Evolutionary conservation across 2,888 invertebrate species (phyloP).

Genomic region (Drosophila basisetae): DNA sequence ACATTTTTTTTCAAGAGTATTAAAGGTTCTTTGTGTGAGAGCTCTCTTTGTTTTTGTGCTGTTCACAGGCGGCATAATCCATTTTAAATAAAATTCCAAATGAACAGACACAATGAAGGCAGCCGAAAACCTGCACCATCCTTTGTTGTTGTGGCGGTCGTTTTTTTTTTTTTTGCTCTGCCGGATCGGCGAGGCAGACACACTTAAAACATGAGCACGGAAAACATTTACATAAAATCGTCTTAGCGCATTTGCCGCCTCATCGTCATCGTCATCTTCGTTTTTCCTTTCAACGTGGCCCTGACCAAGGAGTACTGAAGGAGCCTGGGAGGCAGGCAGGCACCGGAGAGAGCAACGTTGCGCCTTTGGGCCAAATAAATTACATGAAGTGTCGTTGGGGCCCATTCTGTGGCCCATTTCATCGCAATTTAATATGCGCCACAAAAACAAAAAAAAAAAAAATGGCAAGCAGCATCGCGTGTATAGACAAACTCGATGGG

Average conservation of each 20-base stretch:
- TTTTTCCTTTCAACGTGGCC: conserved; percentile 34
- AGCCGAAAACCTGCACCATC: conserved; percentile 48
- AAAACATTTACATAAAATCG: conserved; percentile 82
- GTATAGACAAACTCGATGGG: conserved; percentile 37
- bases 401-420: conserved; percentile 77
- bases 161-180: conserved; percentile 40
- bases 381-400: conserved; percentile 72
- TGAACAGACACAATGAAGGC: conserved; percentile 71
- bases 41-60: conserved; percentile 35
- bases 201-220: conserved; percentile 82
- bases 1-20: conserved; percentile 42
- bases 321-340: background rate
- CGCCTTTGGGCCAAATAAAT: conserved; percentile 79
- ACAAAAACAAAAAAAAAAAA: conserved; percentile 20
- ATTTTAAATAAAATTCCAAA: conserved; percentile 79
- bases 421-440: conserved; percentile 72
- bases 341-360: conserved; percentile 15
- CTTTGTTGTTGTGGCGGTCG: conserved; percentile 52
- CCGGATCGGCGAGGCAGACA: conserved; percentile 66
- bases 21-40: conserved; percentile 36
- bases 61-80: conserved; percentile 68
- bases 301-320: conserved; percentile 37
- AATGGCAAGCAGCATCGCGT: conserved; percentile 4
- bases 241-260: conserved; percentile 81
- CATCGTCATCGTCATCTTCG: conserved; percentile 58